Evolutionary conservation across 2,113 vertebrate species (phyloP).

Genomic region (Trichomycterus rosablanca): DNA sequence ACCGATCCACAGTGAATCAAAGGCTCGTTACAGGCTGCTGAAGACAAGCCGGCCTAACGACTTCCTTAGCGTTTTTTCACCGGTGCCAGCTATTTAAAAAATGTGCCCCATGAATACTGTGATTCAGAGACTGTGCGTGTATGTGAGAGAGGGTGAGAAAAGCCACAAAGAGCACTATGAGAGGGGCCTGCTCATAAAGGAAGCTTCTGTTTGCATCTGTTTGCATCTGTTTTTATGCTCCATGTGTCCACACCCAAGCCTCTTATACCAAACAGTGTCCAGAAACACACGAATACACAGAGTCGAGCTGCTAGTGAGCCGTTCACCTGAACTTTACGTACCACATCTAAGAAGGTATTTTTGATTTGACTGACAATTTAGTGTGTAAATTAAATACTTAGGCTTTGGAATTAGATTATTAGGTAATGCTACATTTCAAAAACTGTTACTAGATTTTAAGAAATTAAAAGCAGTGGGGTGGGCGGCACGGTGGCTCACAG

Average conservation of each 20-base stretch:
- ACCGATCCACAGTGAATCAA: too few species aligned
- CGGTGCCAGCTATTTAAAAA: constrained; percentile 41
- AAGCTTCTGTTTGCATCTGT: constrained; percentile 61
- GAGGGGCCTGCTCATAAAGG: constrained; percentile 59
- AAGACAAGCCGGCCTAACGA: neutral
- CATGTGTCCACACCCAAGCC: constrained; percentile 16
- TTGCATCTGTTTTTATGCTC: constrained; percentile 4
- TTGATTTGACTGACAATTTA: too few species aligned
- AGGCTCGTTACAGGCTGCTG: too few species aligned
- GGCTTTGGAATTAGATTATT: too few species aligned
- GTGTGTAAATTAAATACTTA: too few species aligned
- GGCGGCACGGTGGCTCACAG: too few species aligned
- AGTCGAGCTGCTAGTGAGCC: neutral
- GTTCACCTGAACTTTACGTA: too few species aligned
- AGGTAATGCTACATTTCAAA: too few species aligned
- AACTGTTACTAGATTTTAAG: too few species aligned
- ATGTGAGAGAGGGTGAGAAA: constrained; percentile 27
- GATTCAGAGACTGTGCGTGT: constrained; percentile 39
- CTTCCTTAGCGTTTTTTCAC: neutral
- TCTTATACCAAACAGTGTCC: neutral
- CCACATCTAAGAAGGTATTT: too few species aligned
- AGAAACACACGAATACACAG: neutral
- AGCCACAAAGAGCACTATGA: constrained; percentile 32
- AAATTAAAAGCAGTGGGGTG: too few species aligned
- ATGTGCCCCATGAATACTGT: constrained; percentile 41